Conservation (phyloP, 2,888 invertebrate species). For the Ornithoptera alexandrae region DNA sequence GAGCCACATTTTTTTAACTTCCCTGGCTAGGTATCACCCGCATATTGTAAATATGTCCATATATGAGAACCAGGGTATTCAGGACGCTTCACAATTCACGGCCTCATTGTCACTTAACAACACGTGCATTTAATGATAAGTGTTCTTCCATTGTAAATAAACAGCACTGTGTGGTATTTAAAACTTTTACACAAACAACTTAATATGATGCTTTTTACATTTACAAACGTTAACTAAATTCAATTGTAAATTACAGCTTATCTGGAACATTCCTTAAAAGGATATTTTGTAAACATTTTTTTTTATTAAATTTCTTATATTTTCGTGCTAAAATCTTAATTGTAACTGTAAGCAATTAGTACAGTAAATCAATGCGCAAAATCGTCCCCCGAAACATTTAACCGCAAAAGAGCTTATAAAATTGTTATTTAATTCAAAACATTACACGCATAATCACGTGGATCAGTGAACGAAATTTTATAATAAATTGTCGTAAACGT, state of each 20-base stretch:
- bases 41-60: no score
- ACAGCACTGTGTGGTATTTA: no score
- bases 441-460: conserved; percentile 8
- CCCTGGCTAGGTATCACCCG: no score
- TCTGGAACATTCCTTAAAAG: not conserved
- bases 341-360: conserved; percentile 1
- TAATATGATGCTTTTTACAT: not conserved
- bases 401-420: conserved; percentile 8
- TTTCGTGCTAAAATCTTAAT: not conserved
- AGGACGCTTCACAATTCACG: no score
- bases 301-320: not conserved
- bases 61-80: no score
- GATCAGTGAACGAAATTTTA: conserved; percentile 24
- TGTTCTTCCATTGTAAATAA: no score
- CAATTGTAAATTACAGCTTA: not conserved
- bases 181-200: not conserved
- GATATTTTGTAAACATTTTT: not conserved
- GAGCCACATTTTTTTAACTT: no score
- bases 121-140: no score
- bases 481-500: conserved; percentile 18
- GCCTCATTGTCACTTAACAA: no score
- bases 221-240: not conserved
- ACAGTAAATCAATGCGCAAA: not conserved
- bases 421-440: conserved; percentile 16
- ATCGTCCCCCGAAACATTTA: conserved; percentile 1